Evolutionary conservation across 2,113 vertebrate species (phyloP), one percentile per base, ranked within the genome.

Genomic region (Galemys pyrenaicus): DNA sequence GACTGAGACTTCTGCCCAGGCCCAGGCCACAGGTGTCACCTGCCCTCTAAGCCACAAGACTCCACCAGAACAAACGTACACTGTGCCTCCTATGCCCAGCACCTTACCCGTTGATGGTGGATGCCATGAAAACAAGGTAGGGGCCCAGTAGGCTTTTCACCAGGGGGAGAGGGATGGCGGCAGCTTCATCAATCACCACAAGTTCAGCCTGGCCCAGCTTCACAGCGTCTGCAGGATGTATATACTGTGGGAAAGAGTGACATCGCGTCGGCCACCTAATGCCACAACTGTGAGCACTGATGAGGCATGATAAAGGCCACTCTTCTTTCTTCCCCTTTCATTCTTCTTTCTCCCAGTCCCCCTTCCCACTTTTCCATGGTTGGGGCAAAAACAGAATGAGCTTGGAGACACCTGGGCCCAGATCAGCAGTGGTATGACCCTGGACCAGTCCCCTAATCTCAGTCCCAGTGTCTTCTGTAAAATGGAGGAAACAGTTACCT

Each of bases 61-160:
- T 35, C 39, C 20, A 11, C 3, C 0, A 3, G 20, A 13, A 49
- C 6, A 54, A 54, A 54, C 6, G 51, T 54, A 4, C 16, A 6
- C 35, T 22, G 54, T 0, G 1, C 10, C 44, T 46, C 39, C n/a
- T 0, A 1, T 5, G 22, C 32, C 1, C 0, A 3, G 54, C 3
- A 28, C 64, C 98, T 97, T 86, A 99, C 99, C 99, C 99, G 0
- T 99, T 99, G 97, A 99, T 99, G 56, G 99, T 99, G 71, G 99
- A 99, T 41, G 99, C 99, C 99, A 99, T 99, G 97, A 99, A 99
- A 37, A 99, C 99, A 44, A 99, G 99, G 75, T 99, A 99, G 16
- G 99, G 99, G 2, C 99, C 99, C 6, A 99, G 98, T 10, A 99
- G 98, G 26, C 98, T 99, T 97, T 99, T 99, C 77, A 99, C 99